Conservation (phyloP, 2,113 vertebrate species). For the Azemiops feae region DNA sequence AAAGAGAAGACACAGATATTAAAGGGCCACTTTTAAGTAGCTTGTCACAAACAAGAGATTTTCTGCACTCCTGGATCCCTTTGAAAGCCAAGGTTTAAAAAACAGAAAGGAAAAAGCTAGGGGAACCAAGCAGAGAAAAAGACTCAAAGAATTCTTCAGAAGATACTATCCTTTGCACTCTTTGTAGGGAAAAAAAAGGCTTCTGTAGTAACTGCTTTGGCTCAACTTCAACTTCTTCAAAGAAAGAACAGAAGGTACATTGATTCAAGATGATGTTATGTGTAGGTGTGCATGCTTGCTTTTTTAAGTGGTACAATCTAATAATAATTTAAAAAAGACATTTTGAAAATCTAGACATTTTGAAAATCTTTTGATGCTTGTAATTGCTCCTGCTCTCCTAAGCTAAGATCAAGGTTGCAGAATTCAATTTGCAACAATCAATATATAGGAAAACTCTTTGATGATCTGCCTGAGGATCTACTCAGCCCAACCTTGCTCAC, state of each 20-base stretch:
- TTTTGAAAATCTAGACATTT: neutral
- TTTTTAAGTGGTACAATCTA: neutral
- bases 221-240: neutral
- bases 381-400: neutral
- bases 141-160: neutral
- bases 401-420: neutral
- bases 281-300: neutral
- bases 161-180: neutral
- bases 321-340: neutral
- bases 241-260: neutral
- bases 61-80: neutral
- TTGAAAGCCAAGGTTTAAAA: conserved; percentile 11
- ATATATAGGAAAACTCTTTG: neutral
- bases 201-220: neutral
- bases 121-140: neutral
- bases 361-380: neutral
- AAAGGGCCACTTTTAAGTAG: neutral
- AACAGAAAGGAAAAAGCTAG: neutral
- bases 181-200: conserved; percentile 2
- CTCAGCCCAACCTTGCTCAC: neutral
- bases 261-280: neutral
- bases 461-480: neutral
- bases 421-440: neutral
- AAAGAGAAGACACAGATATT: neutral
- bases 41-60: neutral